Conservation (phyloP, 2,113 vertebrate genomes). For the Oceanites oceanicus region DNA sequence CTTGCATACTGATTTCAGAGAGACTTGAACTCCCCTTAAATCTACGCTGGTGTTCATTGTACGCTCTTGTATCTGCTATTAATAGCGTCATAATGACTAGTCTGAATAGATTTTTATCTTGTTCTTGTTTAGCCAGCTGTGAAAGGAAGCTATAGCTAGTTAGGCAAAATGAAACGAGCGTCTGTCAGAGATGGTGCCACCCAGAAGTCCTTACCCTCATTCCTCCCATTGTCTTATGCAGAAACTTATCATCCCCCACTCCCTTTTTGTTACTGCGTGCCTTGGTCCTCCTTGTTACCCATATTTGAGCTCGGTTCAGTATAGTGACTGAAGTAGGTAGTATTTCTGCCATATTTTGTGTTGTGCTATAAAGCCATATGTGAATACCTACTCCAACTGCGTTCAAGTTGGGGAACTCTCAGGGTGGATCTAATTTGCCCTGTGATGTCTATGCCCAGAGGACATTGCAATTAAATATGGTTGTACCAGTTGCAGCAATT, state of each 20-base stretch:
- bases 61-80: background rate
- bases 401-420: background rate
- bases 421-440: background rate
- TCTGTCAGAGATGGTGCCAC: background rate
- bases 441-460: background rate
- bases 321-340: background rate
- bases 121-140: background rate
- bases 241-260: background rate
- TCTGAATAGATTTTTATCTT: constrained; percentile 6
- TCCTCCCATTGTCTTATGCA: background rate
- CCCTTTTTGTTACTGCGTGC: background rate
- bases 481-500: background rate
- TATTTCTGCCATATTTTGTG: background rate
- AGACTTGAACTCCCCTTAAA: background rate
- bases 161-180: background rate
- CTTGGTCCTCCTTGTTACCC: background rate
- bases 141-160: background rate
- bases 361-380: background rate
- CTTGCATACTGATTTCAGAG: background rate
- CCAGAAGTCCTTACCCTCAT: background rate
- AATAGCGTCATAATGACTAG: background rate
- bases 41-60: background rate
- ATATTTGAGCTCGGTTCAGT: background rate
- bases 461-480: background rate
- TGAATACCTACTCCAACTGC: background rate